Percentiles rank a stretch among this genome's conserved stretches.
phyloP scores from a whole-genome alignment of 2,888 invertebrate genomes.

The Sinelater perroti region DNA sequence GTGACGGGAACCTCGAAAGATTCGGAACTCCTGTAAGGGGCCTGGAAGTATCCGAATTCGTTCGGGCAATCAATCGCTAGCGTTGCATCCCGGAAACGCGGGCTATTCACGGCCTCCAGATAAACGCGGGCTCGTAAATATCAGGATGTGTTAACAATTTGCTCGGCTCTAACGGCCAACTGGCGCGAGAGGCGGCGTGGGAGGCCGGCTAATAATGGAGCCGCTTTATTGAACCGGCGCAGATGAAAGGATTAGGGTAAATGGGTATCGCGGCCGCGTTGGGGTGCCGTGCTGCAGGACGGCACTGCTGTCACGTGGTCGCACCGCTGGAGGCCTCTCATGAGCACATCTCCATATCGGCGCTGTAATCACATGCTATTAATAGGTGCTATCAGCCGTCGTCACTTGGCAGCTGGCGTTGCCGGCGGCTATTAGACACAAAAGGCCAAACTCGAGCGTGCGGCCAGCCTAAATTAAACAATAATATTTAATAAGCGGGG shows the following conservation, averaged over 20 bases:
- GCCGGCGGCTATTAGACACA: too few species aligned
- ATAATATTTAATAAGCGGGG: too few species aligned
- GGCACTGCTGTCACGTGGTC: too few species aligned
- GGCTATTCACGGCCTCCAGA: slow-evolving; percentile 10
- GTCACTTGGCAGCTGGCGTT: too few species aligned
- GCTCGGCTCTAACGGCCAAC: slow-evolving; percentile 23
- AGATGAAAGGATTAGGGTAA: slow-evolving; percentile 30
- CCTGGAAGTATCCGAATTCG: neutral
- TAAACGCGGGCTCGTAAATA: slow-evolving; percentile 20
- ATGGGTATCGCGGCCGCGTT: slow-evolving; percentile 17
- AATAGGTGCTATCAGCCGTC: too few species aligned
- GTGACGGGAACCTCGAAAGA: neutral
- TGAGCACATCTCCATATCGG: too few species aligned
- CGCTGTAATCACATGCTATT: too few species aligned
- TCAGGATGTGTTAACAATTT: slow-evolving; percentile 24
- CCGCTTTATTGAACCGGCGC: slow-evolving; percentile 22
- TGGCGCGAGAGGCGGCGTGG: slow-evolving; percentile 22
- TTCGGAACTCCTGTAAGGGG: neutral
- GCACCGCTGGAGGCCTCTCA: too few species aligned
- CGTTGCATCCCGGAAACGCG: neutral
- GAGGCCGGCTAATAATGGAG: slow-evolving; percentile 29
- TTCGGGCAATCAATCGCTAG: neutral
- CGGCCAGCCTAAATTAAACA: too few species aligned
- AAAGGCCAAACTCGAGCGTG: too few species aligned
- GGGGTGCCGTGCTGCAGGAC: too few species aligned